A percentile compares a stretch with the other conserved stretches of the same genome.
Conservation (phyloP, 2,888 invertebrate species). For the Branchellion lobata region DNA sequence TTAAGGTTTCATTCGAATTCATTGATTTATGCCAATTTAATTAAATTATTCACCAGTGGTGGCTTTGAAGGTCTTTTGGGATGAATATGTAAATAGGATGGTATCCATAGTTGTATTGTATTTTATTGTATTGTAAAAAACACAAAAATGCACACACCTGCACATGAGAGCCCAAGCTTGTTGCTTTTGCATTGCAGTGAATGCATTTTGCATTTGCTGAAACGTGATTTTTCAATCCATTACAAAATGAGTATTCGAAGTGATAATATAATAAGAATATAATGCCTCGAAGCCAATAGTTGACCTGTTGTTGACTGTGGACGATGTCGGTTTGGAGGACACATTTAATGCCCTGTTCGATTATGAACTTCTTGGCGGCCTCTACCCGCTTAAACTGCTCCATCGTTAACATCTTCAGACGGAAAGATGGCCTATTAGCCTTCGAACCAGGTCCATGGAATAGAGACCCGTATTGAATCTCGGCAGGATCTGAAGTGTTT, state of each 20-base stretch:
- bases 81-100: no score
- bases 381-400: constrained; percentile 10
- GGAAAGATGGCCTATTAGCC: not conserved
- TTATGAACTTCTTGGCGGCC: constrained; percentile 3
- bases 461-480: not conserved
- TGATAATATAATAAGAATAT: not conserved
- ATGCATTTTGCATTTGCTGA: constrained; percentile 30
- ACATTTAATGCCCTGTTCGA: constrained; percentile 11
- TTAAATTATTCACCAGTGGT: no score
- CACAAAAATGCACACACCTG: no score
- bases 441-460: constrained; percentile 7
- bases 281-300: not conserved
- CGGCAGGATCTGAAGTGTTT: not conserved
- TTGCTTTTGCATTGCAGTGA: constrained; percentile 27
- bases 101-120: not conserved
- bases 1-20: no score
- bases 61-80: not conserved
- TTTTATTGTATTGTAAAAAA: not conserved
- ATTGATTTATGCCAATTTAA: no score
- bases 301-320: not conserved
- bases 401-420: constrained; percentile 16
- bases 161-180: constrained; percentile 38
- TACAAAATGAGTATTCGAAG: no score
- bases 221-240: not conserved
- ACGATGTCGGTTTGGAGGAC: constrained; percentile 2